Evolutionary conservation across 2,797 vertebrate genomes (phyloP), one percentile per base, ranked within the genome.

Genomic region (Eutrigla gurnardus): DNA sequence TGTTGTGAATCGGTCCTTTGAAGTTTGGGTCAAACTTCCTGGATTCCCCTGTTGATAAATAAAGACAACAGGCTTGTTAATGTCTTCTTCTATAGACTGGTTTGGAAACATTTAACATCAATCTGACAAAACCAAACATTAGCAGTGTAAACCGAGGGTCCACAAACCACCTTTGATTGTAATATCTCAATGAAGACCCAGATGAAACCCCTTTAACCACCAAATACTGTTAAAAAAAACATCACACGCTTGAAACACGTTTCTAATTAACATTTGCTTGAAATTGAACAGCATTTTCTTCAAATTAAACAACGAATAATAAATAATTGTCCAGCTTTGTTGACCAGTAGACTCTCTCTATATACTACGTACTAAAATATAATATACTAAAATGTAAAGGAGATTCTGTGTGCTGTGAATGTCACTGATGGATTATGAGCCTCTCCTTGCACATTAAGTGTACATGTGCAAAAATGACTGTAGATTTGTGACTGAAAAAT

Each of bases 1-100:
- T 96, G 93, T 97, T 95, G 11, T 97, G 94, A 81, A 98, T 96
- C 1, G 97, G 97, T 4, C 97, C 97, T 90, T 96, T 99, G 92
- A 99, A 99, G 39, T 91, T 94, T 0, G 97, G 96, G 82, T 99
- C 97, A 43, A 96, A 98, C 74, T 96, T 97, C 81, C 94, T 94
- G 0, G 96, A 92, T 0, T 96, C 96, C 35, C 97, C 97, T 99
- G 89, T 5, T 40, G 45, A 86, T 6, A 45, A 61, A 66, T 71
- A 50, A 18, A 71, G 7, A 75, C 10, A 46, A 59, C 14, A 40
- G 8, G 15, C 15, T 6, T 37, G 49, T 75, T 18, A 75, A 7
- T 42, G 15, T 14, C 7, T 61, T 18, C 3, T 14, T 0, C n/a
- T 32, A 7, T 5, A 18, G 39, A 47, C 8, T 32, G 1, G 36